Percentiles rank a stretch among this genome's conserved stretches.
Evolutionary conservation across 2,797 vertebrate species (phyloP).

Genomic region (Orientallactaga sibirica): DNA sequence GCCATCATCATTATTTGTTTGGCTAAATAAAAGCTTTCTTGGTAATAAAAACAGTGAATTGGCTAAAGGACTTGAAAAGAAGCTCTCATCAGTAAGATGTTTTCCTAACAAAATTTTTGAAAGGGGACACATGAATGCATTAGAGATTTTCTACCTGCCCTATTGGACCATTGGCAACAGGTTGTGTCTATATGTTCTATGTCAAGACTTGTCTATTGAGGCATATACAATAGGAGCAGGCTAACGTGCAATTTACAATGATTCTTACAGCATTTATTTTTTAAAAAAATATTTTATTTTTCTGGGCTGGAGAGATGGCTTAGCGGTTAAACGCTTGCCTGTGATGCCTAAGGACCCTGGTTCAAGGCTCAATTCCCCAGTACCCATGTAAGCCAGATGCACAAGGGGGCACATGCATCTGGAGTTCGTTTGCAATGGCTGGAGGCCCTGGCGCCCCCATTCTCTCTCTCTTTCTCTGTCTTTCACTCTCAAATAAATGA

Average conservation of each 20-base stretch:
- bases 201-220: slow-evolving; percentile 38
- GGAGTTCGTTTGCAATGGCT: too few species aligned
- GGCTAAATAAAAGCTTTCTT: slow-evolving; percentile 56
- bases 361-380: too few species aligned
- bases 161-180: neutral
- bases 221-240: neutral
- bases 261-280: neutral
- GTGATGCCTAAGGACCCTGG: too few species aligned
- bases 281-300: too few species aligned
- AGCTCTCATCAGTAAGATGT: slow-evolving; percentile 20
- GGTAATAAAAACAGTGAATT: slow-evolving; percentile 42
- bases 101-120: slow-evolving; percentile 47
- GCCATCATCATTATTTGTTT: slow-evolving; percentile 48
- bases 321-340: too few species aligned
- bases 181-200: slow-evolving; percentile 50
- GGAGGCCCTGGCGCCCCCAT: too few species aligned
- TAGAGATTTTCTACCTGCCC: slow-evolving; percentile 42
- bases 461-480: too few species aligned
- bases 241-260: slow-evolving; percentile 49
- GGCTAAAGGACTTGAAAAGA: slow-evolving; percentile 46
- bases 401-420: too few species aligned
- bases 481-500: too few species aligned
- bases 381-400: too few species aligned
- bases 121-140: slow-evolving; percentile 2
- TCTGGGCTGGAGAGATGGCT: too few species aligned